Evolutionary conservation across 2,888 invertebrate species (phyloP).

Genomic region (Furcula furcula): DNA sequence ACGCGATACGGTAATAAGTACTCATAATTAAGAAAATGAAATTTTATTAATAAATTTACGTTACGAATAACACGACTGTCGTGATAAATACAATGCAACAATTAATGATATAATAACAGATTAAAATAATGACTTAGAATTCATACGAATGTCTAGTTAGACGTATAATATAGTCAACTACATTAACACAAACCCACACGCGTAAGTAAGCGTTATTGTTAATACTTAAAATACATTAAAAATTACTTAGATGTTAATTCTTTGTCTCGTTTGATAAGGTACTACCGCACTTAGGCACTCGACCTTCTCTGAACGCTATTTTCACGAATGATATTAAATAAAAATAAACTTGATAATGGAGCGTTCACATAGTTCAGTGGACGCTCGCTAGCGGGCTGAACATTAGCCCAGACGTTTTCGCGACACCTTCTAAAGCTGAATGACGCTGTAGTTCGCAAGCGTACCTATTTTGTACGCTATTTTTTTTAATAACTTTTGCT

Average conservation of each 20-base stretch:
- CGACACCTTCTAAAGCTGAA: constrained; percentile 49
- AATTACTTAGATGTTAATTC: constrained; percentile 39
- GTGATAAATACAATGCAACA: constrained; percentile 32
- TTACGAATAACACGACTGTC: constrained; percentile 12
- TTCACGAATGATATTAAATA: constrained; percentile 39
- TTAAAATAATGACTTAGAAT: constrained; percentile 37
- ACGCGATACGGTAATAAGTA: not conserved
- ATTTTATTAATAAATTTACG: not conserved
- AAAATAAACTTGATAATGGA: constrained; percentile 24
- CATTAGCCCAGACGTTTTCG: constrained; percentile 43
- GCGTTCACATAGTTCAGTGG: constrained; percentile 8
- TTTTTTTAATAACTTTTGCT: constrained; percentile 58
- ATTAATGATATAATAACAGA: constrained; percentile 28
- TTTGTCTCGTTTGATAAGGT: constrained; percentile 40
- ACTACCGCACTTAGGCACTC: constrained; percentile 33
- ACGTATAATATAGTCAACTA: constrained; percentile 45
- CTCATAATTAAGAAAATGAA: not conserved
- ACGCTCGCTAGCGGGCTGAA: constrained; percentile 12
- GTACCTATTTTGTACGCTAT: constrained; percentile 46
- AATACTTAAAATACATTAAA: constrained; percentile 35
- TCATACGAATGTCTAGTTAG: constrained; percentile 33
- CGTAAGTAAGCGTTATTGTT: constrained; percentile 55
- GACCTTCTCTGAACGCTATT: constrained; percentile 52
- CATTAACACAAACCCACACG: constrained; percentile 80
- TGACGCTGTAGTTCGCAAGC: constrained; percentile 42